A percentile compares a stretch with the other conserved stretches of the same genome.
Conservation (phyloP, 2,888 invertebrate genomes). For the Chironomus riparius region DNA sequence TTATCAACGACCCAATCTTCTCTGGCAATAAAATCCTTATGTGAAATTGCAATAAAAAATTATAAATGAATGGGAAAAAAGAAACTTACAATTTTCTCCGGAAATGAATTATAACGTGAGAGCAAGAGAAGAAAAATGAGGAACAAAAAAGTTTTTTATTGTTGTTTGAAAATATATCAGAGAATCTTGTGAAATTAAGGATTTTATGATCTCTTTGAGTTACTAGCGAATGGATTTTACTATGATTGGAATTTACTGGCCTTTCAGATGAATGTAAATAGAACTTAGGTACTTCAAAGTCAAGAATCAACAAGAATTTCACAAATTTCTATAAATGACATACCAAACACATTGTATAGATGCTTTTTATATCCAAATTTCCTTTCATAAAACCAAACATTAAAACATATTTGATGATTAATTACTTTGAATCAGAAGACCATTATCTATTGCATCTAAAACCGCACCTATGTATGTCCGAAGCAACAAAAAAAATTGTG, state of each 20-base stretch:
- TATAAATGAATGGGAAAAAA: slow-evolving; percentile 18
- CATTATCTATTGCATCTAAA: not conserved
- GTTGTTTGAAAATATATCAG: too few species aligned
- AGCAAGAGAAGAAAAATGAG: not conserved
- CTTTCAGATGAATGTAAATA: too few species aligned
- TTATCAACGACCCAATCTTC: slow-evolving; percentile 12
- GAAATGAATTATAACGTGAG: slow-evolving; percentile 14
- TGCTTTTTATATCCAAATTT: too few species aligned
- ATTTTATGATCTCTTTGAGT: not conserved
- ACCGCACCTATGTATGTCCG: not conserved
- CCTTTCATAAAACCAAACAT: not conserved
- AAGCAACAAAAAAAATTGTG: not conserved
- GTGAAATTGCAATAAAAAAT: slow-evolving; percentile 25
- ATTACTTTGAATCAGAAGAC: not conserved
- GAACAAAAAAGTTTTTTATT: too few species aligned
- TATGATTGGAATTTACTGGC: not conserved
- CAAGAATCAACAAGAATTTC: too few species aligned
- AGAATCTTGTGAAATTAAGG: not conserved
- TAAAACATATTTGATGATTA: not conserved
- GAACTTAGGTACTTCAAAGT: too few species aligned
- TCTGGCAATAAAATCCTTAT: slow-evolving; percentile 25
- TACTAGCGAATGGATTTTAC: not conserved
- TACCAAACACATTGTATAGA: too few species aligned
- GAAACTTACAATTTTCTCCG: not conserved
- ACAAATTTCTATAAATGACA: too few species aligned